Evolutionary conservation across 2,113 vertebrate genomes (phyloP).

Genomic region (Toxostoma redivivum): DNA sequence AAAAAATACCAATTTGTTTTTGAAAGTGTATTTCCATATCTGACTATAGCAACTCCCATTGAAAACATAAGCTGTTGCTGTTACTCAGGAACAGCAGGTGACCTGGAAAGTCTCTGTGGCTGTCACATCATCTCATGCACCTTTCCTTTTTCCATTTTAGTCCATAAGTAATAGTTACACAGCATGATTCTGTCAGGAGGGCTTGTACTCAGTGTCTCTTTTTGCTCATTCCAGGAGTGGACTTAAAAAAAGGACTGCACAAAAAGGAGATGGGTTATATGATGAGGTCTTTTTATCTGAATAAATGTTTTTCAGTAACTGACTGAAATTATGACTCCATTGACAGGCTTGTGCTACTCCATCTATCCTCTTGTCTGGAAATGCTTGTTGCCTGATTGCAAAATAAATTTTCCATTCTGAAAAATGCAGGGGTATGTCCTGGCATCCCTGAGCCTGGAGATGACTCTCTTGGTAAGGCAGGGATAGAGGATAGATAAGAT

Average conservation of each 20-base stretch:
- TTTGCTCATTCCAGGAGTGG: accelerated
- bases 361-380: neutral
- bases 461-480: neutral
- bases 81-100: neutral
- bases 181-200: neutral
- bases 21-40: neutral
- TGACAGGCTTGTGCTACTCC: neutral
- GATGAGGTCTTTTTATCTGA: neutral
- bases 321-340: neutral
- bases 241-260: neutral
- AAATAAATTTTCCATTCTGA: neutral
- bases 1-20: neutral
- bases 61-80: neutral
- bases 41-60: neutral
- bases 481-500: neutral
- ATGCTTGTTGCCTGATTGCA: neutral
- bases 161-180: neutral
- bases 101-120: neutral
- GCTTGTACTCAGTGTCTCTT: neutral
- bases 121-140: neutral
- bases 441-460: neutral
- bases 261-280: neutral
- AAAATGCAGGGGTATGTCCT: neutral
- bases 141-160: neutral
- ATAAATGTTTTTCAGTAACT: neutral